A percentile compares a stretch with the other conserved stretches of the same genome.
These are phyloP conservation scores for Listronotus bonariensis DNA, from an alignment of 1,140 invertebrate species.

Conservation along the genomic window DNA sequence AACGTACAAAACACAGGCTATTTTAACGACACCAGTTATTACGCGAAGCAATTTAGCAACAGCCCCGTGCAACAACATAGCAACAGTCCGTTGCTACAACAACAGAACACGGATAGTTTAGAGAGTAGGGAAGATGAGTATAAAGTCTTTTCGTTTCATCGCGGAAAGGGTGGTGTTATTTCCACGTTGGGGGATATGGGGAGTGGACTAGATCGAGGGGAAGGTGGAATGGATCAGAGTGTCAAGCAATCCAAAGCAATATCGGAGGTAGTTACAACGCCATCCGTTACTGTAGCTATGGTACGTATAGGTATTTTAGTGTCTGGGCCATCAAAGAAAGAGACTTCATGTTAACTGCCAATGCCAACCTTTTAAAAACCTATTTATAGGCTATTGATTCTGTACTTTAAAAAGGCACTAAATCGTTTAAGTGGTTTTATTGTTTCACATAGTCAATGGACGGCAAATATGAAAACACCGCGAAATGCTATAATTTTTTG, in stretches of 20 bases:
- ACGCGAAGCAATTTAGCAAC: slow-evolving; percentile 22
- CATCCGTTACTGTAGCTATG: slow-evolving; percentile 21
- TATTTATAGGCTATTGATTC: too few species aligned
- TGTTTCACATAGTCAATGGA: too few species aligned
- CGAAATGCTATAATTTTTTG: too few species aligned
- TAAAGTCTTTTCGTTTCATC: slow-evolving; percentile 66
- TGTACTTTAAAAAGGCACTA: too few species aligned
- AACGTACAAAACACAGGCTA: slow-evolving; percentile 50
- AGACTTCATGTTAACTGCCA: too few species aligned
- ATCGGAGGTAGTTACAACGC: slow-evolving; percentile 43
- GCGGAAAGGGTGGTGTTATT: slow-evolving; percentile 61
- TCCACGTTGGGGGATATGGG: slow-evolving; percentile 40
- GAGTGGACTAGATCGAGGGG: slow-evolving; percentile 43
- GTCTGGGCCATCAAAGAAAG: too few species aligned
- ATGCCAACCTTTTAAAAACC: too few species aligned
- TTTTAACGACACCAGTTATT: slow-evolving; percentile 50
- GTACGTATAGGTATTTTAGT: slow-evolving; percentile 37
- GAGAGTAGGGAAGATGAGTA: slow-evolving; percentile 63
- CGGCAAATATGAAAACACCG: too few species aligned
- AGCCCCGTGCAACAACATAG: slow-evolving; percentile 8
- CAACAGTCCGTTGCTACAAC: slow-evolving; percentile 54
- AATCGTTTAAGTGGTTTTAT: too few species aligned
- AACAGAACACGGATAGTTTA: slow-evolving; percentile 62
- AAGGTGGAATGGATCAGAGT: slow-evolving; percentile 1
- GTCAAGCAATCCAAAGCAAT: slow-evolving; percentile 32